These are phyloP conservation scores for Diabrotica balteata DNA, from an alignment of 2,888 invertebrate genomes.

Conservation along the genomic window DNA sequence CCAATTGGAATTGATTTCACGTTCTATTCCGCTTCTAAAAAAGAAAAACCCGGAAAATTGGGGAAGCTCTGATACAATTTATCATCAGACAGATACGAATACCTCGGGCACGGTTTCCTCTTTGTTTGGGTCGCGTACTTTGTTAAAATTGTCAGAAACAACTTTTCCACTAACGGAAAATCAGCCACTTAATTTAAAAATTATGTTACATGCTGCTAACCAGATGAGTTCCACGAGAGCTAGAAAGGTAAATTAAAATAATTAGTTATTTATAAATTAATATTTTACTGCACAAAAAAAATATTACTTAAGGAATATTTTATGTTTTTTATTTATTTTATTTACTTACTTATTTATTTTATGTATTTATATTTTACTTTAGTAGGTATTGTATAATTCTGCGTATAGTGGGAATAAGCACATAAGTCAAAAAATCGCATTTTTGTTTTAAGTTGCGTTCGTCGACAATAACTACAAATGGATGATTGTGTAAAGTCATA, in stretches of 20 bases:
- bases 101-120: conserved; percentile 14
- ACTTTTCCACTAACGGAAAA: conserved; percentile 49
- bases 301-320: too few relatives aligned
- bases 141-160: conserved; percentile 53
- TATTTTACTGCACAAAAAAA: too few relatives aligned
- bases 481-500: too few relatives aligned
- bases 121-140: conserved; percentile 28
- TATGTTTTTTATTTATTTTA: too few relatives aligned
- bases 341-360: too few relatives aligned
- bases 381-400: too few relatives aligned
- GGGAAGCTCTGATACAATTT: conserved; percentile 20
- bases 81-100: conserved; percentile 23
- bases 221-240: conserved; percentile 48
- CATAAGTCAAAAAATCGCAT: too few relatives aligned
- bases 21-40: conserved; percentile 42
- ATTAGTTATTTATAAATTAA: too few relatives aligned
- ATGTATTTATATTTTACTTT: too few relatives aligned
- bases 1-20: conserved; percentile 49
- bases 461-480: too few relatives aligned
- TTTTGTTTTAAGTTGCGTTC: too few relatives aligned
- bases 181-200: conserved; percentile 55
- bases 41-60: conserved; percentile 30
- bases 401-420: too few relatives aligned
- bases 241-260: conserved; percentile 45
- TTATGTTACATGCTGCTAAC: conserved; percentile 54